Evolutionary conservation across 2,888 invertebrate species (phyloP).

Genomic region (Bugula neritina): DNA sequence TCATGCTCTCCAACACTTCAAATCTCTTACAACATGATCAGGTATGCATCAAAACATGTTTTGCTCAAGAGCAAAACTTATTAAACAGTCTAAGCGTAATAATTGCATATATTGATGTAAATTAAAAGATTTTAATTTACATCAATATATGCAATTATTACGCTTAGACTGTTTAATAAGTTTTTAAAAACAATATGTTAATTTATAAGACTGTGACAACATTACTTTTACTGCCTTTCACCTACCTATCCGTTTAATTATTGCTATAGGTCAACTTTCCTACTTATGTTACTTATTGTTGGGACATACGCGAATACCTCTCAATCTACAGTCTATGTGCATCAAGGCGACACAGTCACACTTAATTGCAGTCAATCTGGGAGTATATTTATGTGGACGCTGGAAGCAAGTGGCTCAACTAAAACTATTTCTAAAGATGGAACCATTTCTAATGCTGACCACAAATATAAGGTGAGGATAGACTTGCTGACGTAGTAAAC

Average conservation of each 20-base stretch:
- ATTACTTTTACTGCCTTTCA: no score
- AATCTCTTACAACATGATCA: background rate
- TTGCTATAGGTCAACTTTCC: no score
- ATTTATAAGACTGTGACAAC: no score
- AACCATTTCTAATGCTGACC: background rate
- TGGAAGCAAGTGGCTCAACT: constrained; percentile 1
- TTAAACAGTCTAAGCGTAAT: background rate
- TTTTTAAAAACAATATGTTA: no score
- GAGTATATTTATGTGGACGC: constrained; percentile 30
- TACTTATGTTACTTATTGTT: no score
- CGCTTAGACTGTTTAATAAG: no score
- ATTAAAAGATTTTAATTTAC: no score
- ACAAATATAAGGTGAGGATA: background rate
- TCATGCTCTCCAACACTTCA: no score
- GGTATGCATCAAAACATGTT: background rate
- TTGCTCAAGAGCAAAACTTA: no score
- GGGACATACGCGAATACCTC: no score
- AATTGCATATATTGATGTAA: background rate
- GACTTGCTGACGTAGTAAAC: no score
- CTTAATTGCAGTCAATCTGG: background rate
- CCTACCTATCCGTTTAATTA: no score
- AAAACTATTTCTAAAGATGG: background rate
- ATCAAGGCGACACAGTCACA: background rate
- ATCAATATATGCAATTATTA: background rate
- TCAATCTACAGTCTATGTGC: background rate